Evolutionary conservation across 1,140 invertebrate species (phyloP), one percentile per base, ranked within the genome.

Genomic region (Rhagoletis pomonella): DNA sequence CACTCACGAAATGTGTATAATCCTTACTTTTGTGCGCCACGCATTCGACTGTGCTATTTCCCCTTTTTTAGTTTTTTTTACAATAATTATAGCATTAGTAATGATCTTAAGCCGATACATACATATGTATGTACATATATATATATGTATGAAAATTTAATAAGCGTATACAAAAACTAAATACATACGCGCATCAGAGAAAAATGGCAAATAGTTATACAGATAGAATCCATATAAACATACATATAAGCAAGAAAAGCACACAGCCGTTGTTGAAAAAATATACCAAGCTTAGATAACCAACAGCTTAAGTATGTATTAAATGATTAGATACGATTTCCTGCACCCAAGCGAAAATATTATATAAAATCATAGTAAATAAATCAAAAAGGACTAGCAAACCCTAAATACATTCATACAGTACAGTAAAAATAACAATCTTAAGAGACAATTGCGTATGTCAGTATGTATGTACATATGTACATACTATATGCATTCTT

Each of bases 311-410:
- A 4, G 10, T 14, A 69, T 69, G 65, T 44, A 69, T 42, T 44
- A 69, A 69, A 69, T 69, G 85, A 87, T 50, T 88, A 87, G 85
- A 88, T 89, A 88, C 87, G 65, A 84, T 81, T 81, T 88, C 55
- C 86, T 88, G 39, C 88, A 65, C 73, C 59, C 64, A 67, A 67
- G 29, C 9, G 29, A 67, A 67, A 67, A 67, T 10, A 50, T 64
- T 47, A 64, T 87, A 87, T 47, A 87, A 44, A 29, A 14, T 42
- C 60, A 86, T 42, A 29, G 39, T 50, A 29, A 19, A 87, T 67
- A 73, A 67, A 87, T 87, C 47, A 47, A 69, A 67, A 44, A 29
- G 39, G 59, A 85, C 19, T 42, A 58, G 10, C 2, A 29, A 64
- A 9, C 44, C 47, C 42, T 58, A 87, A 47, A 42, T 44, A 73